phyloP scores from a whole-genome alignment of 2,113 vertebrate genomes.

The Ctenomys sociabilis region DNA sequence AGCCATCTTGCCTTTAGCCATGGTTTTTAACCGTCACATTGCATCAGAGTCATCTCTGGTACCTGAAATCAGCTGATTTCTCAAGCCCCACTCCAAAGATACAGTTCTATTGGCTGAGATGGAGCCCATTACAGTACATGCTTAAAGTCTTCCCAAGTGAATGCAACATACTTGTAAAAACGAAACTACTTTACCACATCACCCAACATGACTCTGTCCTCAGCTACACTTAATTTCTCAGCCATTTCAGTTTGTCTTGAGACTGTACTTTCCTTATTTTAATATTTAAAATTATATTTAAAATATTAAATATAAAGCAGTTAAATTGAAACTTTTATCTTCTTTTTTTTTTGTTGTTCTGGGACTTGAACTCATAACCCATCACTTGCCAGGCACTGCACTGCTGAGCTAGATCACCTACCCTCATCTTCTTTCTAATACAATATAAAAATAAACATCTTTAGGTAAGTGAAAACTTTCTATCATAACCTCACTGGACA shows the following conservation, averaged over 20 bases:
- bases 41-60: neutral
- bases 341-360: neutral
- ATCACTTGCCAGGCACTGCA: no score
- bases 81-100: neutral
- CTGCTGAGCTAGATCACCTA: no score
- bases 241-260: neutral
- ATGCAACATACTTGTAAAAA: neutral
- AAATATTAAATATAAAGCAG: no score
- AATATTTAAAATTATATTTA: neutral
- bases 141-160: neutral
- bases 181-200: rapidly evolving
- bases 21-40: neutral
- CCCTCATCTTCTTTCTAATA: slow-evolving; percentile 34
- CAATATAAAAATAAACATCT: neutral
- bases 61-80: neutral
- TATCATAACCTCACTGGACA: slow-evolving; percentile 49
- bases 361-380: no score
- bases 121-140: neutral
- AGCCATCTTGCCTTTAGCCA: neutral
- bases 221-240: no score
- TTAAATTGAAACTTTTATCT: neutral
- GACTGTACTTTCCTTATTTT: neutral
- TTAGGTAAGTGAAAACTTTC: slow-evolving; percentile 39
- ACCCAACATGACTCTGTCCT: neutral
- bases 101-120: neutral